These are phyloP conservation scores for Drosophila dunni DNA, from an alignment of 1,140 invertebrate species.

Conservation along the genomic window DNA sequence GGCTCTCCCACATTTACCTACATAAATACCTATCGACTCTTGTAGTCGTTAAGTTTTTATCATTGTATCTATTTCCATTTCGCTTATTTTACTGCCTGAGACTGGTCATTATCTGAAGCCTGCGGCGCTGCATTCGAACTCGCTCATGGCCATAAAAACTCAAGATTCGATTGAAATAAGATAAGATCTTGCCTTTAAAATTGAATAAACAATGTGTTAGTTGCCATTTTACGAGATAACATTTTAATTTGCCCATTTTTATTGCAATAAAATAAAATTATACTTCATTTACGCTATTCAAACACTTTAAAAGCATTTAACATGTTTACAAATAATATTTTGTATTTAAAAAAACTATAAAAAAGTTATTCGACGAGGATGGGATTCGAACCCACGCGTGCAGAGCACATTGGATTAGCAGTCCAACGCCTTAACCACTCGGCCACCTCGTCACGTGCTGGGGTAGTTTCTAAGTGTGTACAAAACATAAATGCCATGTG, in stretches of 20 bases:
- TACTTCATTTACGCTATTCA: background rate
- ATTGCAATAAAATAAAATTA: background rate
- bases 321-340: background rate
- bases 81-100: slow-evolving; percentile 56
- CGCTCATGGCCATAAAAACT: slow-evolving; percentile 52
- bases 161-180: slow-evolving; percentile 67
- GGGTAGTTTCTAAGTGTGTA: slow-evolving; percentile 5
- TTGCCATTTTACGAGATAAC: background rate
- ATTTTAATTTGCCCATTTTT: background rate
- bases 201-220: slow-evolving; percentile 6
- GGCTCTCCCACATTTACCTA: slow-evolving; percentile 26
- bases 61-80: slow-evolving; percentile 79
- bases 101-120: slow-evolving; percentile 38
- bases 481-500: background rate
- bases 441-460: slow-evolving; percentile 89
- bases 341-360: slow-evolving; percentile 10
- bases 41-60: slow-evolving; percentile 65
- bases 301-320: background rate
- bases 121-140: slow-evolving; percentile 11
- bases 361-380: slow-evolving; percentile 89
- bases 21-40: slow-evolving; percentile 5
- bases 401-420: slow-evolving; percentile 90
- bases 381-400: slow-evolving; percentile 96
- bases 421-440: slow-evolving; percentile 96
- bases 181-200: slow-evolving; percentile 63